Base-by-base conservation (phyloP, 2,888 invertebrate species). In the Nephrotoma guestfalica region DNA sequence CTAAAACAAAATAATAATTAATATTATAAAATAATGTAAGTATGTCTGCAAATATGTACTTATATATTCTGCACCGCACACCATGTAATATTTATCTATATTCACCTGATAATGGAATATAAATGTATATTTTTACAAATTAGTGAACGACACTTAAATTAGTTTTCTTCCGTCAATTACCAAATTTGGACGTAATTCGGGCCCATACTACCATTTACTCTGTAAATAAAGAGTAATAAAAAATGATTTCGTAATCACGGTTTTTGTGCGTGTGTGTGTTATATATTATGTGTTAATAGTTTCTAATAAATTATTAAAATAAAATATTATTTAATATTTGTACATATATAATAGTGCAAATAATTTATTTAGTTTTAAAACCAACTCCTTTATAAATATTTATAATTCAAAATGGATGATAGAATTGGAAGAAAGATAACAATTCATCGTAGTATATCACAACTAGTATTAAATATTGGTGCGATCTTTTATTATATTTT, bases 401-500 rank as follows among this genome's bases (percentile, higher is more conserved):
- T 41, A 41, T 84, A n/a, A 2, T 84, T 87, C 87, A 85, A 85
- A 43, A 85, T 85, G 85, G 85, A 85, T 85, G 85, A 85, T 85
- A 41, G 41, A 41, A 85, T 85, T 42, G 43, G 85, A 43, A 43
- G 18, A 18, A 85, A 85, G 43, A 43, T 85, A 43, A 85, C 43
- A 85, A 41, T 57, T 7, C 90, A 90, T 87, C 90, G 91, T 87
- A 91, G 91, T 89, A 91, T 91, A 87, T 91, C 91, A 88, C 91
- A 91, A 89, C 89, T 91, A 88, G 91, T 91, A 88, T 90, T 90
- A 83, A 90, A 89, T 88, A 89, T 90, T 89, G 91, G 91, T 91
- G 71, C 71, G 71, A 71, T 71, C 71, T 71, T 71, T 71, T 71
- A 71, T 71, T 71, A 30, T 71, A 71, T 71, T 15, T 51, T 11